Evolutionary conservation across 2,113 vertebrate genomes (phyloP).

Genomic region (Lepus europaeus): DNA sequence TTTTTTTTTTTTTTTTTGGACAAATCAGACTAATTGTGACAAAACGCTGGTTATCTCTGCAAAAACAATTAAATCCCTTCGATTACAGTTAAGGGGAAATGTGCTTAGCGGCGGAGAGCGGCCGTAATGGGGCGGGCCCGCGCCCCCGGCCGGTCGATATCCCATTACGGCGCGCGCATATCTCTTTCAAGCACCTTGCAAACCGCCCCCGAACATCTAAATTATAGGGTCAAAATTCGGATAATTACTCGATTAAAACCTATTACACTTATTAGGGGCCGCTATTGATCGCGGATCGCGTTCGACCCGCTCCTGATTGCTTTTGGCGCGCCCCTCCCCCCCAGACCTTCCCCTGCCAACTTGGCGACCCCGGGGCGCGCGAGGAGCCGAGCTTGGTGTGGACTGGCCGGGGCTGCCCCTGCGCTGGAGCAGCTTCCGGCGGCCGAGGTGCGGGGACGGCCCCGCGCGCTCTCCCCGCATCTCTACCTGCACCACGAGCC

Average conservation of each 20-base stretch:
- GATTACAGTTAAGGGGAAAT: conserved; percentile 93
- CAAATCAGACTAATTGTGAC: conserved; percentile 95
- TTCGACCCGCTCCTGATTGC: conserved; percentile 92
- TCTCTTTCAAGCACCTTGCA: conserved; percentile 96
- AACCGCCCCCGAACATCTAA: conserved; percentile 94
- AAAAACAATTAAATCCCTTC: conserved; percentile 95
- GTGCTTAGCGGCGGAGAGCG: conserved; percentile 93
- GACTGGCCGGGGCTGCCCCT: background rate
- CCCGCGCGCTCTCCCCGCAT: background rate
- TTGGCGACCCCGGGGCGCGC: conserved; percentile 70
- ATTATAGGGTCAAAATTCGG: conserved; percentile 96
- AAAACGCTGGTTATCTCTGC: conserved; percentile 94
- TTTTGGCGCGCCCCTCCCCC: conserved; percentile 81
- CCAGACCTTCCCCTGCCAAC: conserved; percentile 75
- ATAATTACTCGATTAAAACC: conserved; percentile 97
- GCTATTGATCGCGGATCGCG: conserved; percentile 92
- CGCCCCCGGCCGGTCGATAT: conserved; percentile 92
- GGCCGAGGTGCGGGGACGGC: background rate
- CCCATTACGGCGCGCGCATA: conserved; percentile 96
- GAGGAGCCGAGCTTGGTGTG: background rate
- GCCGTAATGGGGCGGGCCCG: conserved; percentile 92
- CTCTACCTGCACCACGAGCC: background rate
- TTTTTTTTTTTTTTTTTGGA: conserved; percentile 85
- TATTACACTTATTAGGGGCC: conserved; percentile 95
- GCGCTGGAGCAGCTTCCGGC: background rate